A percentile compares a stretch with the other conserved stretches of the same genome.
Conservation (phyloP, 2,797 vertebrate genomes). For the Chelon labrosus region DNA sequence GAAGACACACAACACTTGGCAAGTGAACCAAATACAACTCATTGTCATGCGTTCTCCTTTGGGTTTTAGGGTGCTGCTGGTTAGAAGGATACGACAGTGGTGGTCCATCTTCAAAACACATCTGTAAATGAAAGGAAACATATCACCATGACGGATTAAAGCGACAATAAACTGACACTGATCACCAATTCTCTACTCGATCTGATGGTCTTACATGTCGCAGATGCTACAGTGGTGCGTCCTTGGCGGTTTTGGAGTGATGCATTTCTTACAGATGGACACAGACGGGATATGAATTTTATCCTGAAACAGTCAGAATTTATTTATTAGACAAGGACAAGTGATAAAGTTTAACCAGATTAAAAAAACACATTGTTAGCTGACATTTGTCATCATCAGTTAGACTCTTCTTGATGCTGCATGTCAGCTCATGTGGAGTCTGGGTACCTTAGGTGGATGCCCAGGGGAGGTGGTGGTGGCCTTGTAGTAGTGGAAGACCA, state of each 20-base stretch:
- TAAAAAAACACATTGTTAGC: too few species aligned
- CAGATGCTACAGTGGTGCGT: slow-evolving; percentile 99
- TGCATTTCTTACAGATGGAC: slow-evolving; percentile 97
- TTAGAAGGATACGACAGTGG: slow-evolving; percentile 98
- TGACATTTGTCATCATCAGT: too few species aligned
- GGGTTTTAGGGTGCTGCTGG: not conserved
- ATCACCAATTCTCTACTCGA: not conserved
- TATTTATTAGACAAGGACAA: too few species aligned
- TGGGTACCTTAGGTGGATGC: slow-evolving; percentile 89
- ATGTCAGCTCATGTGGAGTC: not conserved
- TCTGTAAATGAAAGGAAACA: slow-evolving; percentile 76
- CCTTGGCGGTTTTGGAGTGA: slow-evolving; percentile 93
- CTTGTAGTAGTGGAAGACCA: slow-evolving; percentile 98
- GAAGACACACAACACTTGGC: not conserved
- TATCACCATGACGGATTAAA: not conserved
- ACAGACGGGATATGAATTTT: slow-evolving; percentile 87
- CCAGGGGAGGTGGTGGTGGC: slow-evolving; percentile 93
- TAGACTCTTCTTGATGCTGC: too few species aligned
- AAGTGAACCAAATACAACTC: not conserved
- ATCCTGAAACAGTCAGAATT: slow-evolving; percentile 76
- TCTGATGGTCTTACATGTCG: slow-evolving; percentile 83
- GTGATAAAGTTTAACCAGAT: too few species aligned
- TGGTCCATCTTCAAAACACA: slow-evolving; percentile 99
- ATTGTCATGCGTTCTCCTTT: not conserved
- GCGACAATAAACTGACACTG: accelerated